phyloP scores from a whole-genome alignment of 2,888 invertebrate genomes.

The Caenorhabditis panamensis region DNA sequence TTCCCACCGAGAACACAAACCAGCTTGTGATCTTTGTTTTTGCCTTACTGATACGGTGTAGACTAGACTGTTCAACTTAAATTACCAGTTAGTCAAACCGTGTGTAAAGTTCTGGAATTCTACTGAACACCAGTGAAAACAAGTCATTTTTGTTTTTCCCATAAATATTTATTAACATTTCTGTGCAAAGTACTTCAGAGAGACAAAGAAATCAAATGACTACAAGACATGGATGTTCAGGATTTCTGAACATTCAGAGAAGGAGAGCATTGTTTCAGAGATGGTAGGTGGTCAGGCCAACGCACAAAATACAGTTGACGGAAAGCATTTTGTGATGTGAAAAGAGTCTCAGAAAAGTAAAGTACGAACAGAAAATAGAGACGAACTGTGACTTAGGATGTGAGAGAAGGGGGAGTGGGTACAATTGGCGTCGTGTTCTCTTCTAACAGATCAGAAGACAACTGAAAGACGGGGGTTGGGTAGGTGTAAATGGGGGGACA shows the following conservation, averaged over 20 bases:
- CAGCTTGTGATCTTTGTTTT: conserved; percentile 46
- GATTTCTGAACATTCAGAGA: not conserved
- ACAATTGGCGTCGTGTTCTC: conserved; percentile 47
- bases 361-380: conserved; percentile 12
- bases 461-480: conserved; percentile 38
- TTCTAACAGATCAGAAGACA: conserved; percentile 13
- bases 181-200: conserved; percentile 29
- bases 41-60: conserved; percentile 9
- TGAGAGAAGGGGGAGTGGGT: conserved; percentile 4
- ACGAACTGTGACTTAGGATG: conserved; percentile 30
- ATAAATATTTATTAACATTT: conserved; percentile 59
- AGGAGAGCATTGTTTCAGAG: not conserved
- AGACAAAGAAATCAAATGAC: conserved; percentile 7
- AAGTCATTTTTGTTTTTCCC: conserved; percentile 30
- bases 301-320: conserved; percentile 33
- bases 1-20: conserved; percentile 18
- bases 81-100: not conserved
- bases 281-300: not conserved
- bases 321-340: conserved; percentile 23
- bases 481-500: conserved; percentile 2
- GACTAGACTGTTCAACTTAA: not conserved
- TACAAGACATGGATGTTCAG: not conserved
- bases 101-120: conserved; percentile 29
- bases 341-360: conserved; percentile 3
- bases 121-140: not conserved